Percentiles rank a stretch among this genome's conserved stretches.
Conservation (phyloP, 2,797 vertebrate species). For the Cirrhinus molitorella region DNA sequence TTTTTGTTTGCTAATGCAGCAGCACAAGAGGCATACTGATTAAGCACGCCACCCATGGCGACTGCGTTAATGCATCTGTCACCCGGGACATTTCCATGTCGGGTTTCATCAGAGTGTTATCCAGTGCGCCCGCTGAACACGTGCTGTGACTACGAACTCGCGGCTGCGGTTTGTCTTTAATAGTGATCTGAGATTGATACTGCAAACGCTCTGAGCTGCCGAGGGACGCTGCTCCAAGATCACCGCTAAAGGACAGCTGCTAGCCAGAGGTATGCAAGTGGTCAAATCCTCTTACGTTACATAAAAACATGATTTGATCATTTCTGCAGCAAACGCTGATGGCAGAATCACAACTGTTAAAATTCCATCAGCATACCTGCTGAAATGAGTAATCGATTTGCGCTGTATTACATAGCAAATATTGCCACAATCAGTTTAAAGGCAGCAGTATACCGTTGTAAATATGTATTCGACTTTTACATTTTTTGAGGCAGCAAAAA, state of each 20-base stretch:
- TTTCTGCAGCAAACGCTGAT: slow-evolving; percentile 22
- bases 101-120: slow-evolving; percentile 42
- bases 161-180: slow-evolving; percentile 15
- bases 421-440: neutral
- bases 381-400: neutral
- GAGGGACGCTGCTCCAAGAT: slow-evolving; percentile 31
- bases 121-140: neutral
- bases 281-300: slow-evolving; percentile 49
- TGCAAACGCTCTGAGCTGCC: neutral
- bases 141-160: slow-evolving; percentile 39
- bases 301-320: slow-evolving; percentile 43
- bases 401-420: neutral
- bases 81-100: slow-evolving; percentile 49
- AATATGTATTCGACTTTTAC: no score
- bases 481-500: no score
- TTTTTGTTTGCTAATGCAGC: slow-evolving; percentile 56
- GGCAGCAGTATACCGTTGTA: no score
- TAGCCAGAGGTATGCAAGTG: slow-evolving; percentile 19
- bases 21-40: slow-evolving; percentile 48
- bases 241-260: slow-evolving; percentile 41
- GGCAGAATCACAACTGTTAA: neutral
- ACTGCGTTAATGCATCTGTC: slow-evolving; percentile 56
- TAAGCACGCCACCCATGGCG: slow-evolving; percentile 47
- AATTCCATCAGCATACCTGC: neutral
- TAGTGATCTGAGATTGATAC: neutral